These are phyloP conservation scores for Parthenolecanium corni DNA, from an alignment of 2,888 invertebrate species.

Conservation along the genomic window DNA sequence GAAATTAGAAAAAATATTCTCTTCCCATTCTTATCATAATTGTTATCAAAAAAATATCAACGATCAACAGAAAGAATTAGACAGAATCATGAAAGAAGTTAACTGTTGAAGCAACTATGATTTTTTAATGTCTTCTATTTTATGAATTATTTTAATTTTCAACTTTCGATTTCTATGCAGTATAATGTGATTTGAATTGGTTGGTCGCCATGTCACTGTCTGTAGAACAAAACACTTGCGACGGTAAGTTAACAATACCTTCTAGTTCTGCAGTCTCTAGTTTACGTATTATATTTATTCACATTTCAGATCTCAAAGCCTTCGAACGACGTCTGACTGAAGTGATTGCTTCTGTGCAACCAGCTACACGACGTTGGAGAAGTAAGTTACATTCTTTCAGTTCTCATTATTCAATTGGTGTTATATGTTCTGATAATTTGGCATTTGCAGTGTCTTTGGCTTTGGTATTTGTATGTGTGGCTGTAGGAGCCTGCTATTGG, in stretches of 20 bases:
- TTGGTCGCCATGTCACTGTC: slow-evolving; percentile 43
- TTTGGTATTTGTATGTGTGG: slow-evolving; percentile 77
- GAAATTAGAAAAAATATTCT: too few relatives aligned
- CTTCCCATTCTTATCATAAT: too few relatives aligned
- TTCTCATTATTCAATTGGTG: neutral
- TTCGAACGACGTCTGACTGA: slow-evolving; percentile 94
- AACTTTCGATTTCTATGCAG: neutral
- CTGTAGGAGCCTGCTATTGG: slow-evolving; percentile 94
- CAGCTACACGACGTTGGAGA: slow-evolving; percentile 90
- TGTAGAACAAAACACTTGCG: slow-evolving; percentile 80
- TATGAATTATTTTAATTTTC: neutral
- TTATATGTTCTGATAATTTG: neutral
- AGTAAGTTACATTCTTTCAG: slow-evolving; percentile 48
- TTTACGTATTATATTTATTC: slow-evolving; percentile 31
- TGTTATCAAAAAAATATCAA: too few relatives aligned
- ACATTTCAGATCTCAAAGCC: slow-evolving; percentile 88
- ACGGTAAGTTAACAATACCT: slow-evolving; percentile 49
- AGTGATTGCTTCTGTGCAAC: slow-evolving; percentile 90
- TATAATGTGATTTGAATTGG: neutral
- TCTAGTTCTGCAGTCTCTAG: neutral
- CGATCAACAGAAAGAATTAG: too few relatives aligned
- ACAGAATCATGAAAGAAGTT: neutral
- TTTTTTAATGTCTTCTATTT: neutral
- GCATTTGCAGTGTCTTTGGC: slow-evolving; percentile 63
- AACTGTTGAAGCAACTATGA: neutral